Base-by-base conservation (phyloP, 2,113 vertebrate genomes). In the Crypturellus undulatus region DNA sequence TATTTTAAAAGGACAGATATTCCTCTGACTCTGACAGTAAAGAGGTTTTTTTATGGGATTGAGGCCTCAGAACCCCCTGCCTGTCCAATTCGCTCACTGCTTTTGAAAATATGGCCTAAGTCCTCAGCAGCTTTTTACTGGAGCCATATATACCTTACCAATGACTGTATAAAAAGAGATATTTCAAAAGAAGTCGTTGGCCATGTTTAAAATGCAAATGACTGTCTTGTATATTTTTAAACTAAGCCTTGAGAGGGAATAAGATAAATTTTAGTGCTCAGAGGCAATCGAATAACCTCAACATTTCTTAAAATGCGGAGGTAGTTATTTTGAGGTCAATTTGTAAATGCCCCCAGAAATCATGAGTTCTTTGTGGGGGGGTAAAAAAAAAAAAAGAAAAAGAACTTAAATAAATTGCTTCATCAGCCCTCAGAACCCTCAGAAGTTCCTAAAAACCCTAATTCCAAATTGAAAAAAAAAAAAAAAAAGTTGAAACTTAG, bases 181-280 rank as follows among this genome's bases (percentile, higher is more conserved):
- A 60, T 84, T 94, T 94, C 86, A 96, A 96, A 92, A 88, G 84
- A 96, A 96, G 69, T 18, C 69, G 81, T 76, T 63, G 89, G 69
- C 7, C 51, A 22, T 81, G 75, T 90, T 94, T 86, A 45, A 88
- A 96, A 90, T 76, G 40, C 25, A 90, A 92, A 79, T 34, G 36
- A 90, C 54, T 58, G 30, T 32, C 54, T 58, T 58, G 54, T 58
- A 19, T 32, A 32, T 58, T 18, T 58, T 58, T 58, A 58, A 58
- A 58, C 28, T 58, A 58, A 58, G 16, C 16, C 3, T 10, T 58
- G 54, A 89, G 24, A 87, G 75, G 5, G 34, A 25, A 87, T 63
- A 22, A 89, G 13, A 11, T 51, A 20, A 28, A 20, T 72, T 54
- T 72, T 5, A 2, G 26, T 56, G 36, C 58, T 93, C 83, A 69